Percentiles rank a stretch among this genome's conserved stretches.
Conservation (phyloP, 2,113 vertebrate genomes). For the Siniperca chuatsi region DNA sequence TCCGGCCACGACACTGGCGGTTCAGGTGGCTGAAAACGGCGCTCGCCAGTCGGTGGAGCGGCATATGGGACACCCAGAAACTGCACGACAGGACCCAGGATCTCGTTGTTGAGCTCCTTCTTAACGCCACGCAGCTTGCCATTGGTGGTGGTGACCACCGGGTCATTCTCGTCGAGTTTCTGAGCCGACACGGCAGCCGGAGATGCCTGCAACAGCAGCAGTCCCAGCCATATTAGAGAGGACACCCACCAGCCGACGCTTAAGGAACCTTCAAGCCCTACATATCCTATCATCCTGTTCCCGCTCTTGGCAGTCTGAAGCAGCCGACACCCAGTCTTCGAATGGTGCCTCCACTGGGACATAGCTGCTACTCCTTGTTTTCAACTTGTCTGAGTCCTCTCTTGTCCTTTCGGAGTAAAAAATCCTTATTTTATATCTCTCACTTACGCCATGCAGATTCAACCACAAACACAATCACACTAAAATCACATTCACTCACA, state of each 20-base stretch:
- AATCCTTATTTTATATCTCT: slow-evolving; percentile 20
- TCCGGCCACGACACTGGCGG: slow-evolving; percentile 92
- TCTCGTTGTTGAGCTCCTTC: slow-evolving; percentile 99
- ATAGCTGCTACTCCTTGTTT: slow-evolving; percentile 52
- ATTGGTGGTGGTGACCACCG: slow-evolving; percentile 91
- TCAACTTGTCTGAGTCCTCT: slow-evolving; percentile 40
- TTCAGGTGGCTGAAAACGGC: slow-evolving; percentile 96
- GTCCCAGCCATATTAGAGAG: slow-evolving; percentile 80
- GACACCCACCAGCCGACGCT: slow-evolving; percentile 71
- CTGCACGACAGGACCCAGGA: slow-evolving; percentile 96
- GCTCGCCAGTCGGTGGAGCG: slow-evolving; percentile 93
- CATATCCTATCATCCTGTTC: slow-evolving; percentile 42
- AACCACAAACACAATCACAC: slow-evolving; percentile 50
- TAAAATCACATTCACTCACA: slow-evolving; percentile 48
- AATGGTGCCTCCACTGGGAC: slow-evolving; percentile 58
- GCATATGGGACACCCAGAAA: slow-evolving; percentile 97
- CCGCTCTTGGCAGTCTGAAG: slow-evolving; percentile 39
- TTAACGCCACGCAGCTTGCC: slow-evolving; percentile 95
- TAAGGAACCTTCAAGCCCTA: slow-evolving; percentile 72
- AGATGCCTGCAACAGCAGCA: slow-evolving; percentile 86
- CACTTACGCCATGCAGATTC: slow-evolving; percentile 58
- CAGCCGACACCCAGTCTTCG: slow-evolving; percentile 46
- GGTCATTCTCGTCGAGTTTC: slow-evolving; percentile 95
- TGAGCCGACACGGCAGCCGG: slow-evolving; percentile 83
- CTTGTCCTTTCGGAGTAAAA: slow-evolving; percentile 16